Evolutionary conservation across 2,113 vertebrate species (phyloP).

Genomic region (Amazona guildingii): DNA sequence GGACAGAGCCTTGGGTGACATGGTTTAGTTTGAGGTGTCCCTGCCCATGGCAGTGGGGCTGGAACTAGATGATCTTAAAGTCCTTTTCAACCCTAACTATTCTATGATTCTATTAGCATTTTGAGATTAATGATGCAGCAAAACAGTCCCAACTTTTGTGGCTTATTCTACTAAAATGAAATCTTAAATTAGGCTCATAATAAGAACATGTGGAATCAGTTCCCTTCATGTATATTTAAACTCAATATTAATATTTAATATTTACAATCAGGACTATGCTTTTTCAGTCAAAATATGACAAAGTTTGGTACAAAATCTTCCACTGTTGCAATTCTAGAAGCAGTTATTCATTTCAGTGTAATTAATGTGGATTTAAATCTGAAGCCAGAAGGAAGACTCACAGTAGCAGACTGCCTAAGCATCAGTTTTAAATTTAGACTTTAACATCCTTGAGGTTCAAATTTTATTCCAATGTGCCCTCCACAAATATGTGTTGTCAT

Average conservation of each 20-base stretch:
- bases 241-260: constrained; percentile 42
- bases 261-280: neutral
- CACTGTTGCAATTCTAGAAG: neutral
- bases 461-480: neutral
- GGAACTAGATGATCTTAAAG: too few relatives aligned
- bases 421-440: neutral
- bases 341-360: neutral
- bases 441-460: neutral
- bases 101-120: neutral
- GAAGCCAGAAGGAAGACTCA: neutral
- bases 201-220: neutral
- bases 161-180: neutral
- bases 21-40: too few relatives aligned
- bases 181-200: neutral
- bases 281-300: constrained; percentile 36
- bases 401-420: neutral
- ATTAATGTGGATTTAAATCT: constrained; percentile 9
- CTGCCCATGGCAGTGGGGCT: too few relatives aligned
- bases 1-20: too few relatives aligned
- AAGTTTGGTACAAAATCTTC: neutral
- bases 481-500: neutral
- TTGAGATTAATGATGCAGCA: neutral
- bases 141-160: neutral
- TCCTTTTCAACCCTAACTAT: too few relatives aligned
- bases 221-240: constrained; percentile 37